These are phyloP conservation scores for Bombylius discolor DNA, from an alignment of 2,888 invertebrate genomes.

Conservation along the genomic window DNA sequence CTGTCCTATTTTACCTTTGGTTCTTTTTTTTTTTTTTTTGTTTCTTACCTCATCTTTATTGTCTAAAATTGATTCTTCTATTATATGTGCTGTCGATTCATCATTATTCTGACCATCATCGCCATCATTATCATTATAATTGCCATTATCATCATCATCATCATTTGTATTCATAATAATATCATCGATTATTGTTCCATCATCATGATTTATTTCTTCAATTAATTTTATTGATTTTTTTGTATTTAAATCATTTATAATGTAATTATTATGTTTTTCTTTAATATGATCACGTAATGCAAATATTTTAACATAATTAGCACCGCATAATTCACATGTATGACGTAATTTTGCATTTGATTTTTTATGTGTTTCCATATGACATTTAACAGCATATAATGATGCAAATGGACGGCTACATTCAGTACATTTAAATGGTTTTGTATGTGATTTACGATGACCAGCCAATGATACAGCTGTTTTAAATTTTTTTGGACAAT, in stretches of 20 bases:
- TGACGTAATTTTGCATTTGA: conserved; percentile 54
- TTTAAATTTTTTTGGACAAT: conserved; percentile 66
- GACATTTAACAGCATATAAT: conserved; percentile 59
- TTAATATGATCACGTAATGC: conserved; percentile 61
- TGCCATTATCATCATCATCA: conserved; percentile 2
- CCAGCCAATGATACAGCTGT: conserved; percentile 66
- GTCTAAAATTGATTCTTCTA: conserved; percentile 18
- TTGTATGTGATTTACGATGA: conserved; percentile 68
- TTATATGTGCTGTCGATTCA: neutral
- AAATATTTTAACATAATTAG: conserved; percentile 61
- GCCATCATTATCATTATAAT: neutral
- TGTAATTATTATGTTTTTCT: conserved; percentile 41
- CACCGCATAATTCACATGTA: conserved; percentile 57
- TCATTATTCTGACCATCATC: neutral
- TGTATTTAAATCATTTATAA: conserved; percentile 4
- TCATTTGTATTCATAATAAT: neutral
- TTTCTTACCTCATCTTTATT: conserved; percentile 24
- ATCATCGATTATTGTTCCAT: neutral
- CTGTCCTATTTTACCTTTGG: too few species aligned
- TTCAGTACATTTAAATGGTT: conserved; percentile 63
- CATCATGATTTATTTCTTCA: neutral
- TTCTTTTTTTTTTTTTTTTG: too few species aligned
- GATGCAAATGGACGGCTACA: conserved; percentile 70
- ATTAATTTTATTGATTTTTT: too few species aligned
- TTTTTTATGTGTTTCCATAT: conserved; percentile 59